phyloP scores from a whole-genome alignment of 2,888 invertebrate genomes.

The Apamea anceps region DNA sequence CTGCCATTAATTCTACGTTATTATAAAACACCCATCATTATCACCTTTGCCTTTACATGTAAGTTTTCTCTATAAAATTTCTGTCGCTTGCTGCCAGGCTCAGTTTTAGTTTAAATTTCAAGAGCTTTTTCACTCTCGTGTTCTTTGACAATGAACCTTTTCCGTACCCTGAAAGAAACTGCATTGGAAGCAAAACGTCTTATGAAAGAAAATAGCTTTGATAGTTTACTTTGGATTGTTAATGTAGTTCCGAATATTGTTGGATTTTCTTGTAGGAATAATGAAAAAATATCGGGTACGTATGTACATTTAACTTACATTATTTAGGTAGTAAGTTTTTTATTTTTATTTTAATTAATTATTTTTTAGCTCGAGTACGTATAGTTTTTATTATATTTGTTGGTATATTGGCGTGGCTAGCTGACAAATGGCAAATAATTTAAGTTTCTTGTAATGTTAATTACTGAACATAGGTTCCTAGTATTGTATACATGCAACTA shows the following conservation, averaged over 20 bases:
- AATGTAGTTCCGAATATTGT: slow-evolving; percentile 74
- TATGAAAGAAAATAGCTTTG: slow-evolving; percentile 71
- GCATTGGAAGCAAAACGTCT: slow-evolving; percentile 60
- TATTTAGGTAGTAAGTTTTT: too few species aligned
- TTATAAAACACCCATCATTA: slow-evolving; percentile 27
- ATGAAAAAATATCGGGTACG: slow-evolving; percentile 71
- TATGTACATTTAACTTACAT: too few species aligned
- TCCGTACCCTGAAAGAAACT: slow-evolving; percentile 49
- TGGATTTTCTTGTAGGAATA: slow-evolving; percentile 75
- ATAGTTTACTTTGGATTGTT: slow-evolving; percentile 77
- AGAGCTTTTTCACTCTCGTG: neutral
- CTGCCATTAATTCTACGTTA: slow-evolving; percentile 32
- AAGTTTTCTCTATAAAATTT: neutral
- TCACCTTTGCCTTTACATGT: slow-evolving; percentile 1
- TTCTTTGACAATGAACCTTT: slow-evolving; percentile 56
- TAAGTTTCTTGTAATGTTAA: too few species aligned
- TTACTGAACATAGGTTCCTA: too few species aligned
- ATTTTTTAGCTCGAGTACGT: too few species aligned
- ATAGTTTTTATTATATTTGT: too few species aligned
- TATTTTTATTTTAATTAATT: too few species aligned
- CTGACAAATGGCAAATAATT: too few species aligned
- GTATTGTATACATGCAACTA: too few species aligned
- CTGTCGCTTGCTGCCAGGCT: neutral
- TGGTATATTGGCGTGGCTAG: too few species aligned
- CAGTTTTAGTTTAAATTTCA: neutral